A percentile compares a stretch with the other conserved stretches of the same genome.
phyloP scores from a whole-genome alignment of 2,888 invertebrate species.

The Uropetala carovei region DNA sequence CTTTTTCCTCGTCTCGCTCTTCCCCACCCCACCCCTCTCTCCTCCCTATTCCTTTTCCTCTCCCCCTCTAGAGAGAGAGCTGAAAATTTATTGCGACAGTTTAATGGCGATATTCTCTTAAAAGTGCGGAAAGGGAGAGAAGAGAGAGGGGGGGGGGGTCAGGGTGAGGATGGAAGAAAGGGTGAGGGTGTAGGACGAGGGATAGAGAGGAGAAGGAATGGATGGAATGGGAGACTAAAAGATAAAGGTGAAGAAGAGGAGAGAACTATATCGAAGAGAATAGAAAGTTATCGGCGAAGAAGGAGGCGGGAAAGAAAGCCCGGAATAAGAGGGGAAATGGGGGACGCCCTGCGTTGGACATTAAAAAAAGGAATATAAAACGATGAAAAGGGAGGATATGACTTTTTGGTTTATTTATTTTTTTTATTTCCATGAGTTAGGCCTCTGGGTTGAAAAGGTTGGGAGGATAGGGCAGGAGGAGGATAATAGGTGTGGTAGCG shows the following conservation, averaged over 20 bases:
- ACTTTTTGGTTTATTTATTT: background rate
- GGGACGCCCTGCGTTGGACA: background rate
- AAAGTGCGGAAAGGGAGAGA: conserved; percentile 50
- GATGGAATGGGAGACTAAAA: too few species aligned
- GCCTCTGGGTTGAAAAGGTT: too few species aligned
- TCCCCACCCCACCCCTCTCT: too few species aligned
- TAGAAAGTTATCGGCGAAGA: too few species aligned
- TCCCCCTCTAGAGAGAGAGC: background rate
- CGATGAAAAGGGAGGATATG: background rate
- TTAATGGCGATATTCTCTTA: conserved; percentile 62
- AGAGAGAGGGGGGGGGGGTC: background rate
- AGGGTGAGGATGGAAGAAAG: too few species aligned
- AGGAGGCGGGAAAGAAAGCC: too few species aligned
- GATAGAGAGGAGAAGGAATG: too few species aligned
- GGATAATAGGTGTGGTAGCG: background rate
- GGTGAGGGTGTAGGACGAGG: too few species aligned
- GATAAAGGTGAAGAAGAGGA: too few species aligned
- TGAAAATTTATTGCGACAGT: conserved; percentile 53
- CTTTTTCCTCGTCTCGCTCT: background rate
- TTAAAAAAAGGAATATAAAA: conserved; percentile 20
- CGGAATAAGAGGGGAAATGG: background rate
- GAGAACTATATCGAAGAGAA: too few species aligned
- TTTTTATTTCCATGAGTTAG: too few species aligned
- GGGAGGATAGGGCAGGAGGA: background rate
- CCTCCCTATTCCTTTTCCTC: background rate